phyloP scores from a whole-genome alignment of 2,797 vertebrate species.

The Prionace glauca region DNA sequence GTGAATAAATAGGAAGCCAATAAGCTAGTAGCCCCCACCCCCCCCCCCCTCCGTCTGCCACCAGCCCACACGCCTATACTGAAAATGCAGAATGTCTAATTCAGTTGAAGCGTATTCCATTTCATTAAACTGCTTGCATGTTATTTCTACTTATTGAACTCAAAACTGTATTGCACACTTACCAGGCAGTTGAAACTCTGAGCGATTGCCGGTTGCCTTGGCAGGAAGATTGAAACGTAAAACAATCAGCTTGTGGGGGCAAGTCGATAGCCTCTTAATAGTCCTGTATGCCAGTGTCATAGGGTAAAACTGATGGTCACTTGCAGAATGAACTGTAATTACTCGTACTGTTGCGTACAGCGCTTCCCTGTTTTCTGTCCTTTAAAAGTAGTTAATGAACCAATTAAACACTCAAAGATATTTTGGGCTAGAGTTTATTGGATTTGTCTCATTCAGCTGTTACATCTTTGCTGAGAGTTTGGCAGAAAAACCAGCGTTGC shows the following conservation, averaged over 20 bases:
- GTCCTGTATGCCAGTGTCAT: not conserved
- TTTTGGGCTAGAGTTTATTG: not conserved
- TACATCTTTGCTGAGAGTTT: not conserved
- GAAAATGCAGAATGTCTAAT: not conserved
- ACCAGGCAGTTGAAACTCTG: not conserved
- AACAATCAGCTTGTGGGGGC: not conserved
- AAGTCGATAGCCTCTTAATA: not conserved
- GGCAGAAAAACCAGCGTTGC: not conserved
- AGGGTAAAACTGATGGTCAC: not conserved
- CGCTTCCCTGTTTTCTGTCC: not conserved
- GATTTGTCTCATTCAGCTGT: not conserved
- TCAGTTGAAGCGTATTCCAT: not conserved
- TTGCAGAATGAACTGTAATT: not conserved
- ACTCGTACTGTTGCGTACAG: not conserved
- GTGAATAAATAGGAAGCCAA: not conserved
- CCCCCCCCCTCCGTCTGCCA: too few relatives aligned
- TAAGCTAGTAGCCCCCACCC: not conserved
- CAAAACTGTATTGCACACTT: not conserved
- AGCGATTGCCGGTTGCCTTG: not conserved
- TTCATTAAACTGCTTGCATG: not conserved
- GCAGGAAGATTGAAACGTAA: not conserved
- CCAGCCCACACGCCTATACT: not conserved
- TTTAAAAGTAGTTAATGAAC: not conserved
- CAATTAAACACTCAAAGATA: not conserved
- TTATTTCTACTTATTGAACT: not conserved